These are phyloP conservation scores for Grus americana DNA, from an alignment of 2,113 vertebrate genomes.

Conservation along the genomic window DNA sequence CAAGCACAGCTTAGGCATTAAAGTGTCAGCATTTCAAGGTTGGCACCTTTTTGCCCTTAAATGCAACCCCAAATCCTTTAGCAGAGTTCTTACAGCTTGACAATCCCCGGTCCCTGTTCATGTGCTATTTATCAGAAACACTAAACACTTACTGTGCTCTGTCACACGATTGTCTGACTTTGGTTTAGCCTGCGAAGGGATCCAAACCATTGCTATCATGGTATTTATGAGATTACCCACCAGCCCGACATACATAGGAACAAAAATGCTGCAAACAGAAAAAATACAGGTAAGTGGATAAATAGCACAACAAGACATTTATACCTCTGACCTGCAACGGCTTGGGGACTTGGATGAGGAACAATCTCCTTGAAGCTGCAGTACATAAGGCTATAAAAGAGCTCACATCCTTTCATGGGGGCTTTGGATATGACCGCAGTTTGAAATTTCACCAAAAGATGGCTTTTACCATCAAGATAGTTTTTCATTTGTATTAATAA, in stretches of 20 bases:
- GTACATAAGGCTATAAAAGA: background rate
- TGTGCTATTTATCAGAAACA: background rate
- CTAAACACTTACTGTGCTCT: constrained; percentile 69
- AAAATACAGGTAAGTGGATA: background rate
- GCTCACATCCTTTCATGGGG: background rate
- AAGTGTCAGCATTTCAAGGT: background rate
- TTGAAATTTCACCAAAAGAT: background rate
- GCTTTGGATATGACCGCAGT: background rate
- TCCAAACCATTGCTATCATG: constrained; percentile 78
- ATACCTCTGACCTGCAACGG: background rate
- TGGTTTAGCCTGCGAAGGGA: constrained; percentile 82
- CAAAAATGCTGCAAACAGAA: constrained; percentile 75
- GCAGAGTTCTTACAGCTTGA: background rate
- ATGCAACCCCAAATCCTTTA: background rate
- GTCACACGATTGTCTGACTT: background rate
- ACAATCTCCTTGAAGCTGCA: background rate
- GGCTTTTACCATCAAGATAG: background rate
- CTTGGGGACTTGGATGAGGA: background rate
- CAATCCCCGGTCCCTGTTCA: background rate
- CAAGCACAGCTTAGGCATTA: background rate
- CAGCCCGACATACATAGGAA: constrained; percentile 73
- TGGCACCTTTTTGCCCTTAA: background rate
- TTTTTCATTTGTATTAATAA: background rate
- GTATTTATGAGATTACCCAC: constrained; percentile 77
- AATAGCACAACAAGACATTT: background rate